Percentiles rank a stretch among this genome's conserved stretches.
These are phyloP conservation scores for Limonius californicus DNA, from an alignment of 1,140 invertebrate species.

Conservation along the genomic window DNA sequence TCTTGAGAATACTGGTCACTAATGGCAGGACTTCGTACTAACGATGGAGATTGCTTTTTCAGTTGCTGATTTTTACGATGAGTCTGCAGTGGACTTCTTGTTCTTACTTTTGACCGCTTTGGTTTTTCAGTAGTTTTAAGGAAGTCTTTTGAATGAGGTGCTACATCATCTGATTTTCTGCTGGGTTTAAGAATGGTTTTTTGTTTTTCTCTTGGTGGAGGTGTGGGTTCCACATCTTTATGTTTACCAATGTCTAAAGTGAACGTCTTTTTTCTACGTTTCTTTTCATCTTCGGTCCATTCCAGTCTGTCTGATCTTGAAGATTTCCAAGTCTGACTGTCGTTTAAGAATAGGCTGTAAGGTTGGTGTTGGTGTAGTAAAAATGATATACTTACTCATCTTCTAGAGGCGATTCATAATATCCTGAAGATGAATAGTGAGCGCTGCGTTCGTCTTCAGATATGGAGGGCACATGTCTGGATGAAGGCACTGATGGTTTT, in stretches of 20 bases:
- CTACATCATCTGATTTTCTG: conserved; percentile 52
- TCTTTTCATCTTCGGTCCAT: conserved; percentile 64
- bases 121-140: conserved; percentile 35
- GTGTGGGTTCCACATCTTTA: conserved; percentile 49
- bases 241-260: conserved; percentile 62
- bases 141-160: conserved; percentile 45
- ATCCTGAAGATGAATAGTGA: conserved; percentile 72
- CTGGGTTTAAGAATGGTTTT: conserved; percentile 50
- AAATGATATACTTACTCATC: conserved; percentile 53
- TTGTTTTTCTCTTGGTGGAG: conserved; percentile 37
- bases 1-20: conserved; percentile 42
- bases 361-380: background rate
- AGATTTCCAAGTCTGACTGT: conserved; percentile 32
- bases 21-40: conserved; percentile 40
- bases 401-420: conserved; percentile 73
- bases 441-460: conserved; percentile 66
- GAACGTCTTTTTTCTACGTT: conserved; percentile 62
- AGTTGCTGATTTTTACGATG: conserved; percentile 38
- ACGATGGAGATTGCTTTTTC: conserved; percentile 44
- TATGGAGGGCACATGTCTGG: conserved; percentile 47
- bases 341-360: background rate
- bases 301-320: conserved; percentile 25
- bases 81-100: conserved; percentile 55
- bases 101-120: conserved; percentile 53
- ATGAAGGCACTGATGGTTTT: conserved; percentile 45